Base-by-base conservation (phyloP, 2,888 invertebrate genomes). In the Aproaerema taeniolella region DNA sequence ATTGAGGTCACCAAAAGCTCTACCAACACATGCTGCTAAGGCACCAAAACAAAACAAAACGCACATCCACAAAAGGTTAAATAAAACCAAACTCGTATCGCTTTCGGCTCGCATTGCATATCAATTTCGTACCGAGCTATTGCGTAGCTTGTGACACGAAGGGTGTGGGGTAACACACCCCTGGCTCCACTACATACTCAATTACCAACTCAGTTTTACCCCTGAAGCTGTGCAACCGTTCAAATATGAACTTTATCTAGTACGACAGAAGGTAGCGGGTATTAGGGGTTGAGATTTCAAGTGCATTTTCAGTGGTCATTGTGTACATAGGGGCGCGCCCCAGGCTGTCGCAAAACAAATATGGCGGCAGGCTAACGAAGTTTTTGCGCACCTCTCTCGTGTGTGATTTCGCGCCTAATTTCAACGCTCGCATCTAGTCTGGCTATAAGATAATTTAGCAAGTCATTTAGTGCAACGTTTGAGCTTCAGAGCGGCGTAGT, bases 331-430 rank as follows among this genome's bases (percentile, higher is more conserved):
- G 82, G 81, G 82, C 77, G 79, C 80, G 74, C 79, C 82, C 78
- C 69, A 66, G 60, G 37, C 74, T 80, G 83, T 82, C 80, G 73
- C 75, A 67, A 77, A 75, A 74, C 82, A 83, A 85, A 85, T 68
- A 85, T 85, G 85, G 85, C 85, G 71, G 71, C 72, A 20, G 65
- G 61, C 72, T 81, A 82, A 85, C 82, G 76, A 81, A 76, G 80
- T 83, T 83, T 82, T 80, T 81, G 79, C 75, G 75, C 72, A 68
- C 59, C 61, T 56, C 66, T 60, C 72, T 76, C 73, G 82, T 79
- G 82, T 77, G 67, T 75, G 78, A 77, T 83, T 83, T 83, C 82
- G 81, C 85, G 85, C 83, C 85, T 81, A 82, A 81, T 83, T 81
- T 82, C 67, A 70, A 76, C 64, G 70, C 17, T 39, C n/a, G 36